Percentiles rank a stretch among this genome's conserved stretches.
Conservation (phyloP, 2,113 vertebrate species). For the Phrynosoma blainvillii region DNA sequence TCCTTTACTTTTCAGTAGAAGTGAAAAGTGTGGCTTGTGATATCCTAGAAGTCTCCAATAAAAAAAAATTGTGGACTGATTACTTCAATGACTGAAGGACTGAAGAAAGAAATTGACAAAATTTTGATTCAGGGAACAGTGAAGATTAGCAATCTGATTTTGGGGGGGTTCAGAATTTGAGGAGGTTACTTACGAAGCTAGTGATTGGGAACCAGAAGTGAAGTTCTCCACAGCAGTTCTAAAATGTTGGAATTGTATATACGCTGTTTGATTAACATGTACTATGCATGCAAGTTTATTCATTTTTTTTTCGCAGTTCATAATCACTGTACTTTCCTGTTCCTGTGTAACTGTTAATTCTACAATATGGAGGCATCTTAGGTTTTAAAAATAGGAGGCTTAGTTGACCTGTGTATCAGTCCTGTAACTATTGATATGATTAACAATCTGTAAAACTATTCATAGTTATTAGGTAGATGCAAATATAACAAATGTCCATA, state of each 20-base stretch:
- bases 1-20: not conserved
- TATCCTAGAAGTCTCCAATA: not conserved
- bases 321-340: not conserved
- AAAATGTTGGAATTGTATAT: not conserved
- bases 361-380: too few species aligned
- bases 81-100: not conserved
- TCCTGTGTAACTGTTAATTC: too few species aligned
- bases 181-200: not conserved
- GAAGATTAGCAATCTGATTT: not conserved
- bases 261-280: not conserved
- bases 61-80: too few species aligned
- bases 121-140: not conserved
- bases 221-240: not conserved
- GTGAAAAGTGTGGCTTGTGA: not conserved
- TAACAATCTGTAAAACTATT: too few species aligned
- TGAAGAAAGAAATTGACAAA: not conserved
- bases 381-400: too few species aligned
- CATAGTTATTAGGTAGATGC: too few species aligned
- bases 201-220: not conserved
- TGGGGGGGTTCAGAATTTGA: not conserved
- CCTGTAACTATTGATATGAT: too few species aligned
- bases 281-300: not conserved
- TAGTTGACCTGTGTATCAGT: too few species aligned
- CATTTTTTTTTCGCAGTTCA: not conserved
- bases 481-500: too few species aligned